Conservation (phyloP, 2,888 invertebrate species). For the Pyrgus malvae region DNA sequence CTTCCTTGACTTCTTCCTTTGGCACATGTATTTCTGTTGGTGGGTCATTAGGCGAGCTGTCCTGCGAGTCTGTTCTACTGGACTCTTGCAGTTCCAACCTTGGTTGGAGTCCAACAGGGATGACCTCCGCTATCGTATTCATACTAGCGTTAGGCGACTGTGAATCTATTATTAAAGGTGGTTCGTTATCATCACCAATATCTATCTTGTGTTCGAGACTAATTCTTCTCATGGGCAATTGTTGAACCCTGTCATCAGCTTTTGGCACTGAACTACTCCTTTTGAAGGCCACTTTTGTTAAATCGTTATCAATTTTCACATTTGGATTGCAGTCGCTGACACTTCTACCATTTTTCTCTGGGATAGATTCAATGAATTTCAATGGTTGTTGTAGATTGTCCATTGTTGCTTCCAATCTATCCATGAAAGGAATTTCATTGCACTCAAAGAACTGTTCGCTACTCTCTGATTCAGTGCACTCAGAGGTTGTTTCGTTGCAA, state of each 20-base stretch:
- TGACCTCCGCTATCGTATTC: constrained; percentile 74
- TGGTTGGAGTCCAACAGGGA: constrained; percentile 67
- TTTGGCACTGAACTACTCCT: constrained; percentile 73
- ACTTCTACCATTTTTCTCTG: constrained; percentile 54
- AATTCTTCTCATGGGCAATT: constrained; percentile 61
- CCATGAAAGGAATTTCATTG: constrained; percentile 62
- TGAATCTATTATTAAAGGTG: constrained; percentile 72
- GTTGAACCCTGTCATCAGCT: constrained; percentile 57
- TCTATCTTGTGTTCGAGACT: constrained; percentile 77
- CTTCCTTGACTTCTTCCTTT: constrained; percentile 63
- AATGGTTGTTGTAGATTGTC: constrained; percentile 55
- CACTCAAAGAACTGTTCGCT: constrained; percentile 78
- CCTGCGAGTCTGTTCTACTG: constrained; percentile 65
- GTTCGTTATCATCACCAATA: constrained; percentile 75
- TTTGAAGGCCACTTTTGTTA: constrained; percentile 70
- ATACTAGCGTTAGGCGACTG: constrained; percentile 70
- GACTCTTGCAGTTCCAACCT: constrained; percentile 59
- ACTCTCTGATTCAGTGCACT: constrained; percentile 78
- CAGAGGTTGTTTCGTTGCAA: constrained; percentile 76
- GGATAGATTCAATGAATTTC: constrained; percentile 53
- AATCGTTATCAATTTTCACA: constrained; percentile 62
- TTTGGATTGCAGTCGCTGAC: constrained; percentile 44
- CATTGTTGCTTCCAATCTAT: constrained; percentile 55
- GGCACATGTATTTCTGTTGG: constrained; percentile 73
- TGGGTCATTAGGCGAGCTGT: constrained; percentile 69